Percentiles rank a stretch among this genome's conserved stretches.
These are phyloP conservation scores for Sebastes schlegelii DNA, from an alignment of 2,113 vertebrate genomes.

Conservation along the genomic window DNA sequence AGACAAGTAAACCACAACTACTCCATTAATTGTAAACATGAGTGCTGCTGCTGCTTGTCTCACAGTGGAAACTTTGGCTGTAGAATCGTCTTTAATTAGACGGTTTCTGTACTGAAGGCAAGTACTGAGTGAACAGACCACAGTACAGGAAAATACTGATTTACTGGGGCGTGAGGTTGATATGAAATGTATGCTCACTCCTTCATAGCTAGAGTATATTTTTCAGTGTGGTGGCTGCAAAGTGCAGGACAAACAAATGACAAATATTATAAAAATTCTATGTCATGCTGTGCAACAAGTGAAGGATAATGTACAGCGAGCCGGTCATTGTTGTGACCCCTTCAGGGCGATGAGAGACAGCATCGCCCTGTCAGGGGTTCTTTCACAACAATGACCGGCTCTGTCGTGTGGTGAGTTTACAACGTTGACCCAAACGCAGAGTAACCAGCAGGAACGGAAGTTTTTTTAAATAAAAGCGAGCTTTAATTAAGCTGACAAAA, in stretches of 20 bases:
- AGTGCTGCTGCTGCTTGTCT: conserved; percentile 17
- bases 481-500: no score
- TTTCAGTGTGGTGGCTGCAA: not conserved
- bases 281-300: not conserved
- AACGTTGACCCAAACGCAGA: no score
- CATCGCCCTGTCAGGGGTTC: no score
- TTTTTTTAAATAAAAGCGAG: no score
- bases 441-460: no score
- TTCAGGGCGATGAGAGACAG: no score
- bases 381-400: no score
- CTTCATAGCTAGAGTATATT: not conserved
- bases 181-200: not conserved
- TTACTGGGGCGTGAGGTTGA: not conserved
- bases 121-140: not conserved
- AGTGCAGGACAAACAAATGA: conserved; percentile 1
- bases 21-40: conserved; percentile 29
- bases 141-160: not conserved
- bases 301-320: no score
- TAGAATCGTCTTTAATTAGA: conserved; percentile 28
- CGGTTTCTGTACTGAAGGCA: not conserved
- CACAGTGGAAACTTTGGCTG: conserved; percentile 6
- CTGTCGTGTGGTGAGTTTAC: no score
- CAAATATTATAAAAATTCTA: not conserved
- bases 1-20: conserved; percentile 10
- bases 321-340: no score